These are phyloP conservation scores for Paramormyrops hopkinsi DNA, from an alignment of 2,797 vertebrate genomes.

Conservation along the genomic window DNA sequence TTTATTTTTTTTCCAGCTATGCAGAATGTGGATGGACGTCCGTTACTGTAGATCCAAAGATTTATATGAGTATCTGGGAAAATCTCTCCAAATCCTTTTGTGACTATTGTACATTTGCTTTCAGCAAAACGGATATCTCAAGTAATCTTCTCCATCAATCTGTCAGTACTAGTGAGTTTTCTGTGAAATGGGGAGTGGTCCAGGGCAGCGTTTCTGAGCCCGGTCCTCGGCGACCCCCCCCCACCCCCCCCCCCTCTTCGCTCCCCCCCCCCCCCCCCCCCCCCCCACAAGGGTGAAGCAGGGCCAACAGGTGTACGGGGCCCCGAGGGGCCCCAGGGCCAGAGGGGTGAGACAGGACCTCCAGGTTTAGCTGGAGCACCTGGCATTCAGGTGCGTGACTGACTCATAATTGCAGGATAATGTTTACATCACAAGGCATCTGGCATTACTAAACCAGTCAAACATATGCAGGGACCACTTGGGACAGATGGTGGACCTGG, in stretches of 20 bases:
- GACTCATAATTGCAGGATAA: neutral
- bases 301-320: conserved; percentile 92
- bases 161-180: neutral
- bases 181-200: neutral
- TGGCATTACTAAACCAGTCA: conserved; percentile 8
- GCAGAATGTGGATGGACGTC: neutral
- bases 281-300: conserved; percentile 74
- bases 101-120: neutral
- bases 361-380: conserved; percentile 73
- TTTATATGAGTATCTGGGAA: neutral
- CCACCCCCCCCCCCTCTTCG: neutral
- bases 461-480: conserved; percentile 64
- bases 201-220: neutral
- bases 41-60: neutral
- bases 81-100: conserved; percentile 6
- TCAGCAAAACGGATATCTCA: neutral
- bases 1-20: neutral
- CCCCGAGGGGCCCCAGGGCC: conserved; percentile 89
- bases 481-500: conserved; percentile 86
- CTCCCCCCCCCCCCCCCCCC: neutral
- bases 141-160: neutral
- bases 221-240: neutral
- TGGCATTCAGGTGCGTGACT: conserved; percentile 72
- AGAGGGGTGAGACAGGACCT: conserved; percentile 86
- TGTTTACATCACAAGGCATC: neutral